These are phyloP conservation scores for Varanus komodoensis DNA, from an alignment of 2,113 vertebrate genomes.

Conservation along the genomic window DNA sequence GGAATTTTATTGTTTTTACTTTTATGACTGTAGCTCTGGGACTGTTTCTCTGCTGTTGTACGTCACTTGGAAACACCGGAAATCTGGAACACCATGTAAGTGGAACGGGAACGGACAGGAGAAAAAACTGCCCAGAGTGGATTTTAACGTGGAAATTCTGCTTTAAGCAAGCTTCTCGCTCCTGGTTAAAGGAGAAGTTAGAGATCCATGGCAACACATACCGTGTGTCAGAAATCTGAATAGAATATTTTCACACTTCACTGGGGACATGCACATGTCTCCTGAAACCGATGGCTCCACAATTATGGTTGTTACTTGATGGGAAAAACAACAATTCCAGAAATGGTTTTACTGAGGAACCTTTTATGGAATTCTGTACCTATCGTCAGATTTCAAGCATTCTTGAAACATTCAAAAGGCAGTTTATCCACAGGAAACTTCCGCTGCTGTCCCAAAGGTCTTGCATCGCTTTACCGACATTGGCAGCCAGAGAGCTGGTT, in stretches of 20 bases:
- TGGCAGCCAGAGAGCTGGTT: neutral
- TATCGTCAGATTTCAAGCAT: neutral
- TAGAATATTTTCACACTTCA: slow-evolving; percentile 31
- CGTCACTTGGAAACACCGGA: neutral
- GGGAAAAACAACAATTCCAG: slow-evolving; percentile 5
- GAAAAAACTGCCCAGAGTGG: slow-evolving; percentile 8
- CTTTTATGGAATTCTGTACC: slow-evolving; percentile 26
- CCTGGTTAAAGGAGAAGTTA: slow-evolving; percentile 37
- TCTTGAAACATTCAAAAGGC: neutral
- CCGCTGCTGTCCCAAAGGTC: too few relatives aligned
- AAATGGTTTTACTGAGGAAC: neutral
- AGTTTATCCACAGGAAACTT: neutral
- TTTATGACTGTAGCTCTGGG: neutral
- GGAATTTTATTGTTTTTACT: neutral
- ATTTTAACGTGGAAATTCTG: slow-evolving; percentile 33
- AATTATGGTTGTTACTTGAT: slow-evolving; percentile 26
- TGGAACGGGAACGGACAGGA: slow-evolving; percentile 26
- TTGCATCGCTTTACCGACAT: too few relatives aligned
- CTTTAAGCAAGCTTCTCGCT: slow-evolving; percentile 28
- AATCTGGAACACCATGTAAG: slow-evolving; percentile 9
- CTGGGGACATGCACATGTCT: neutral
- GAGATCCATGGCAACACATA: slow-evolving; percentile 24
- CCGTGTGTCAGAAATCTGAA: slow-evolving; percentile 13
- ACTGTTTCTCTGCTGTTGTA: too few relatives aligned
- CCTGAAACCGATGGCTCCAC: neutral